Evolutionary conservation across 2,888 invertebrate genomes (phyloP), one percentile per base, ranked within the genome.

Genomic region (Megastigmus dorsalis): DNA sequence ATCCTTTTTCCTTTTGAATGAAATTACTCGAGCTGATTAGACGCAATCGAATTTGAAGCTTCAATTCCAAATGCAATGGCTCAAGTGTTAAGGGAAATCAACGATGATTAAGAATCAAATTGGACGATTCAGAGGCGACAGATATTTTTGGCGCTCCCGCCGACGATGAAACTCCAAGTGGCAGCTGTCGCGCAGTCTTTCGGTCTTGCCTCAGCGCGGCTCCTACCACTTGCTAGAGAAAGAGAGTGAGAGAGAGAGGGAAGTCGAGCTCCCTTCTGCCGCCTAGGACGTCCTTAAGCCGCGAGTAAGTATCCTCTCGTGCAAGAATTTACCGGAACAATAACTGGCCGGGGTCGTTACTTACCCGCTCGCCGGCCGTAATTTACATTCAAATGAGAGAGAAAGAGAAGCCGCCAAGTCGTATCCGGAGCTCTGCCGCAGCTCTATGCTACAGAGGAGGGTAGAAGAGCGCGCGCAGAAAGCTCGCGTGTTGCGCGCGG

Each of bases 331-430:
- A 75, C 77, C 77, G 79, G 81, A 81, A 81, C 82, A 81, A 82
- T 82, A 82, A 80, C 78, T 80, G 80, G 79, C 71, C 80, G 78
- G n/a, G 79, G 80, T 79, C 80, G 80, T 82, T 80, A 82, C 82
- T 81, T 80, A 79, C 80, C 77, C 77, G 79, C 78, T 78, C 74
- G 67, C 79, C 79, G 73, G 77, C 79, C 81, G 81, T 83, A 82
- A 83, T 83, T 83, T 82, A 83, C 82, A 83, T 83, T 83, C 81
- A 83, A 83, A 83, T 83, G 81, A 82, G 81, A 78, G 80, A 79
- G 63, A 59, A 73, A 67, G 55, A 38, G 63, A 43, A 66, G 79
- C 77, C 78, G 80, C 78, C 76, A 69, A 78, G 78, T 73, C 78
- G 74, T 77, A 78, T 78, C 77, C 79, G 74, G 76, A n/a, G n/a